Conservation (phyloP, 23 tunicate genomes). For the Ciona savignyi region DNA sequence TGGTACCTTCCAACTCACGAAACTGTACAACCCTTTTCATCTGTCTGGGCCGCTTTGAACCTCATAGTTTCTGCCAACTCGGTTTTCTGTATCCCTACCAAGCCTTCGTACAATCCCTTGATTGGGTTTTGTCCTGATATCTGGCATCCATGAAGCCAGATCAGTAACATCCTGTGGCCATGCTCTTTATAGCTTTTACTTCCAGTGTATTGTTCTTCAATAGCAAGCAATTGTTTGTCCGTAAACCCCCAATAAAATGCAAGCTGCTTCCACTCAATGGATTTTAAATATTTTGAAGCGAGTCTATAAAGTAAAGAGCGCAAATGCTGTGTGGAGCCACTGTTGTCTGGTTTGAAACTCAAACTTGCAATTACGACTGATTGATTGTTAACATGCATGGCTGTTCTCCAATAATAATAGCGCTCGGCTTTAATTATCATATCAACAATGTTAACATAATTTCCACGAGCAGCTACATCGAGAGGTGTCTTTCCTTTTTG, state of each 20-base stretch:
- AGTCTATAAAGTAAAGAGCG: conserved; percentile 52
- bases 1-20: neutral
- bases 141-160: conserved; percentile 95
- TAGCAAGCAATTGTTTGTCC: conserved; percentile 71
- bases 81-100: conserved; percentile 57
- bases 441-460: conserved; percentile 92
- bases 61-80: conserved; percentile 83
- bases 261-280: conserved; percentile 85
- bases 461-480: conserved; percentile 94
- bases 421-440: conserved; percentile 98
- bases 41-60: conserved; percentile 29
- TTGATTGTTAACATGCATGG: neutral
- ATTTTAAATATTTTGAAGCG: conserved; percentile 70
- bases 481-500: conserved; percentile 92
- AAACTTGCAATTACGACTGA: neutral
- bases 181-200: conserved; percentile 88
- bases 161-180: conserved; percentile 94
- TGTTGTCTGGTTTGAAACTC: conserved; percentile 65
- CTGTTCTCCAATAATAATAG: neutral
- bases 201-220: conserved; percentile 95
- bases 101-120: conserved; percentile 78
- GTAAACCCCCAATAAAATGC: conserved; percentile 95
- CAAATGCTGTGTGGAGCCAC: conserved; percentile 49
- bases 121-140: conserved; percentile 47
- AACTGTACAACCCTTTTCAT: conserved; percentile 6